Evolutionary conservation across 2,797 vertebrate genomes (phyloP), one percentile per base, ranked within the genome.

Genomic region (Crypturellus tataupa): DNA sequence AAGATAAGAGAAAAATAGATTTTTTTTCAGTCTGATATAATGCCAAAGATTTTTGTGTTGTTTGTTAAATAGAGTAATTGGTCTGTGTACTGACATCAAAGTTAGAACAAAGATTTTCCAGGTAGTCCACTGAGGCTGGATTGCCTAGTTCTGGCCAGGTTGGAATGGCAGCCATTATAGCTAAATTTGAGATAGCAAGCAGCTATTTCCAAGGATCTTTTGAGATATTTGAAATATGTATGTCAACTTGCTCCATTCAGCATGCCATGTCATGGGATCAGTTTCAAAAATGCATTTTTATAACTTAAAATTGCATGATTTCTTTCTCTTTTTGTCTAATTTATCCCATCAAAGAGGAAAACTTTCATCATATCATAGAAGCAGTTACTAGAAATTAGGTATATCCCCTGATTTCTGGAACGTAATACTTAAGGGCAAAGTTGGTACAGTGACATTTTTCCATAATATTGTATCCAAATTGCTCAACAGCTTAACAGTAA

Each of bases 181-280:
- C 18, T 85, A 4, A 42, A 4, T 15, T 83, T n/a, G 65, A 60
- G 6, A 2, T 51, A 39, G 15, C 5, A 49, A 46, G 70, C 21
- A 82, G 7, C 13, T 56, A 2, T 59, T 92, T 59, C 21, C 6
- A 64, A 51, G 55, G 4, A 7, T 56, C 5, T 51, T 72, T 58
- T 25, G n/a, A 60, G 56, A 35, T 15, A 51, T 35, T 46, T 58
- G 24, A 87, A 19, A 44, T 51, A 51, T 5, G 77, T 37, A 68
- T 77, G 2, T 56, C 4, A 47, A 10, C 9, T 33, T 3, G 0
- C 44, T 64, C 20, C 21, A 17, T 75, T 68, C 12, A 75, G 3
- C 35, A 21, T 70, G 40, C 8, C 59, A 67, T 42, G 6, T 9
- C n/a, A 56, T 1, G 1, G 23, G 3, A 4, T 63, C 1, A 1